Percentiles rank a stretch among this genome's conserved stretches.
These are phyloP conservation scores for Triplophysa tibetana DNA, from an alignment of 2,113 vertebrate species.

Conservation along the genomic window DNA sequence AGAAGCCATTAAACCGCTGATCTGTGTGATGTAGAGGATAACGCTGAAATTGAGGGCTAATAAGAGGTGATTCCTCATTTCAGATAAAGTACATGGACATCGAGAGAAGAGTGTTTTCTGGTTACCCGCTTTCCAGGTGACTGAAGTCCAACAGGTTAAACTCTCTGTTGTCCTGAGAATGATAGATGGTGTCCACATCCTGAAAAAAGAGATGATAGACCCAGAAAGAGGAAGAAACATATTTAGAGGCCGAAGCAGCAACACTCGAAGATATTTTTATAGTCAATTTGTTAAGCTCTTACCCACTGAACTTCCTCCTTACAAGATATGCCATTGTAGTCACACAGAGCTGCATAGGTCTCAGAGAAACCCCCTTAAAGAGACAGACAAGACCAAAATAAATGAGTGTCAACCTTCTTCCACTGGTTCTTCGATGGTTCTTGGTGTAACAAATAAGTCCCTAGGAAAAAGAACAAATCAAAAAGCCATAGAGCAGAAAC, in stretches of 20 bases:
- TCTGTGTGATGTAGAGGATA: slow-evolving; percentile 16
- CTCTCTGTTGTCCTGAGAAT: slow-evolving; percentile 89
- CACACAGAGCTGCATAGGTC: slow-evolving; percentile 77
- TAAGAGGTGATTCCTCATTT: slow-evolving; percentile 1
- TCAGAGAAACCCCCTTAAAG: slow-evolving; percentile 77
- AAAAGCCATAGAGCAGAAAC: too few species aligned
- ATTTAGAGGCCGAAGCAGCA: not conserved
- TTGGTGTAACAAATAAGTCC: too few species aligned
- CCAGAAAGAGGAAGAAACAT: slow-evolving; percentile 31
- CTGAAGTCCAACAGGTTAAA: slow-evolving; percentile 90
- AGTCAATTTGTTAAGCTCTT: slow-evolving; percentile 41
- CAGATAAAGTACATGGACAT: not conserved
- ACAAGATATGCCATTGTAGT: slow-evolving; percentile 79
- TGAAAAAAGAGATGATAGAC: slow-evolving; percentile 53
- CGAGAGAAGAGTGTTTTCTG: not conserved
- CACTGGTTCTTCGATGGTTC: too few species aligned
- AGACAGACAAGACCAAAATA: not conserved
- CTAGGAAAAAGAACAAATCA: too few species aligned
- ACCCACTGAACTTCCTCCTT: slow-evolving; percentile 83
- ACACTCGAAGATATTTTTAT: not conserved
- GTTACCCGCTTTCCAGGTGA: slow-evolving; percentile 88
- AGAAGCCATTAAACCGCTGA: slow-evolving; percentile 14
- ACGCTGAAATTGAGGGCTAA: slow-evolving; percentile 1
- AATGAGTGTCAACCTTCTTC: too few species aligned
- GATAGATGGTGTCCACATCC: slow-evolving; percentile 95